A percentile compares a stretch with the other conserved stretches of the same genome.
Evolutionary conservation across 1,140 invertebrate species (phyloP).

Genomic region (Zaprionus camerounensis): DNA sequence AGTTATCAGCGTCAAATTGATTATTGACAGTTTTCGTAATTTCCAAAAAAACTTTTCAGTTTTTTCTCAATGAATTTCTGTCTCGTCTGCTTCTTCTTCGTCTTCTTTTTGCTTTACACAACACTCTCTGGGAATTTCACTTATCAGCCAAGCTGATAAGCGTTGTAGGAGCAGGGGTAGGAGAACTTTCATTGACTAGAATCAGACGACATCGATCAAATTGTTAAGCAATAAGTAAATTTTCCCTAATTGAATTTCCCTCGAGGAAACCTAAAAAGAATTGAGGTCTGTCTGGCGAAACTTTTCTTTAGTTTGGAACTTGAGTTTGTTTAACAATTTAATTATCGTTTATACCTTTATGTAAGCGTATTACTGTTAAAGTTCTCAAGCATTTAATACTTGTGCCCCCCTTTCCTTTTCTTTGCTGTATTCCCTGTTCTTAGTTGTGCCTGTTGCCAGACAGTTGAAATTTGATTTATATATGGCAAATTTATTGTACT

Average conservation of each 20-base stretch:
- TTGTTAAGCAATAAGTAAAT: constrained; percentile 26
- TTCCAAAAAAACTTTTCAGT: constrained; percentile 26
- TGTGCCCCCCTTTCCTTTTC: no score
- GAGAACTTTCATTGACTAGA: constrained; percentile 29
- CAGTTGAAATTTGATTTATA: background rate
- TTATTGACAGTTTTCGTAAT: constrained; percentile 61
- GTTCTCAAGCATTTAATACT: no score
- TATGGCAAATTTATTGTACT: background rate
- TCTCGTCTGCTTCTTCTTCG: background rate
- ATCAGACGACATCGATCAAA: constrained; percentile 33
- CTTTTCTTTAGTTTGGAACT: background rate
- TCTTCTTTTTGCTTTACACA: constrained; percentile 1
- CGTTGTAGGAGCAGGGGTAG: background rate
- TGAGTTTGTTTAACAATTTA: no score
- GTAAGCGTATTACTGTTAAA: no score
- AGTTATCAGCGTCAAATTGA: constrained; percentile 67
- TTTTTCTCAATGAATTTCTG: constrained; percentile 52
- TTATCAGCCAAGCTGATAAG: constrained; percentile 29
- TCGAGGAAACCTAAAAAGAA: background rate
- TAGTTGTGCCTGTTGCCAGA: background rate
- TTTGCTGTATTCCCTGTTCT: background rate
- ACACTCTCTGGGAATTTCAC: constrained; percentile 19
- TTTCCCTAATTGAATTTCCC: constrained; percentile 15
- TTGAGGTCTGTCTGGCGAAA: background rate
- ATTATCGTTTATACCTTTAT: no score